Percentiles rank a stretch among this genome's conserved stretches.
These are phyloP conservation scores for Phaethon lepturus DNA, from an alignment of 2,113 vertebrate genomes.

Conservation along the genomic window DNA sequence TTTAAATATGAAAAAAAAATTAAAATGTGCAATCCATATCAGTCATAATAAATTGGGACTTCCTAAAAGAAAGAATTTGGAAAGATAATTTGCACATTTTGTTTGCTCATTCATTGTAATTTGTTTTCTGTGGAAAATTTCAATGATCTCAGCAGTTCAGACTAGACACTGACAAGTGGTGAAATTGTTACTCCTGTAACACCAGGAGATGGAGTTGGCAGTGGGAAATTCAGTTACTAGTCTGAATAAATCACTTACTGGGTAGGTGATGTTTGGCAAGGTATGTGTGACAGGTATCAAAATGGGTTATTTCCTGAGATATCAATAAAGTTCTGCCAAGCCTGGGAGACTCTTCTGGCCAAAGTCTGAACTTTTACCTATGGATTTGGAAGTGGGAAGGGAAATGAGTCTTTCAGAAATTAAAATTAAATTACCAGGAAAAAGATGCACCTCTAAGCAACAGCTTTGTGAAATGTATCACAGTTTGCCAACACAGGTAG, in stretches of 20 bases:
- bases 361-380: not conserved
- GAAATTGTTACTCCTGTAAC: not conserved
- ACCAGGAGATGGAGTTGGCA: not conserved
- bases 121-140: not conserved
- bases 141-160: not conserved
- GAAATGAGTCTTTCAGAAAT: not conserved
- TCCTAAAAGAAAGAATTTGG: not conserved
- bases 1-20: not conserved
- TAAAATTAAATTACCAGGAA: not conserved
- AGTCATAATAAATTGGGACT: not conserved
- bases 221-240: not conserved
- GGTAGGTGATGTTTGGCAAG: not conserved
- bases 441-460: not conserved
- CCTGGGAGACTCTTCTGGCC: not conserved
- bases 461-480: not conserved
- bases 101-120: not conserved
- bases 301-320: not conserved
- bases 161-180: not conserved
- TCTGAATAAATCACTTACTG: not conserved
- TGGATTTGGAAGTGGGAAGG: not conserved
- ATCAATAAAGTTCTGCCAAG: not conserved
- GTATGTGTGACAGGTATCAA: rapidly evolving
- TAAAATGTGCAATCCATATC: not conserved
- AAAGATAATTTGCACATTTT: not conserved
- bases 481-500: not conserved